Base-by-base conservation (phyloP, 2,888 invertebrate species). In the Drymonia ruficornis region DNA sequence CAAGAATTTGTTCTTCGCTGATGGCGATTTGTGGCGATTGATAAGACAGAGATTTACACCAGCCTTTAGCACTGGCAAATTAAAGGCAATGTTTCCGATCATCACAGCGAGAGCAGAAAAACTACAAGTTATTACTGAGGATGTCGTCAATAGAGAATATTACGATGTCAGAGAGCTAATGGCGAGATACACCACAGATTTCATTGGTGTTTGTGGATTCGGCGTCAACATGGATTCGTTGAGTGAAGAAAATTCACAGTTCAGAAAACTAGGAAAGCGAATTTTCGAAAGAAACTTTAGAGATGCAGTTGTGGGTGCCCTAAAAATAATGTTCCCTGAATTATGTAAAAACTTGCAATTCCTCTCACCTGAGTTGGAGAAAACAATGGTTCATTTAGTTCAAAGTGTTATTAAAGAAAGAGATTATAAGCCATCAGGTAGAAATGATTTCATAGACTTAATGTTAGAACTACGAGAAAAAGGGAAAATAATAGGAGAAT, bases 181-280 rank as follows among this genome's bases (percentile, higher is more conserved):
- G 89, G 90, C 89, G 2, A 79, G 91, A 46, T 91, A 88, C 42
- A 90, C 90, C 0, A 90, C 89, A 5, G 91, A 91, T 60, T 88
- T 90, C 56, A 90, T 91, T 11, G 91, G 91, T 6, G 87, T 79
- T 0, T 90, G 90, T 63, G 90, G 86, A 13, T 91, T 91, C 62
- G 91, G 91, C 13, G 81, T 91, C 6, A 77, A 89, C 51, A 87
- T 84, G 80, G 87, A 90, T 54, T 65, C 89, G 1, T 67, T 91
- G 16, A 77, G 65, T 38, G 80, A 86, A 19, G 87, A 89, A 68
- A 84, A 87, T 53, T 89, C 89, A 0, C 79, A 85, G 47, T 91
- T 91, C 48, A 78, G 88, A 59, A 83, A 78, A 72, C 67, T 91
- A 12, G 91, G 91, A 1, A 84, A 76, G 63, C 76, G 87, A 52